Conservation (phyloP, 2,888 invertebrate species). For the Mesorhabditis sp. region DNA sequence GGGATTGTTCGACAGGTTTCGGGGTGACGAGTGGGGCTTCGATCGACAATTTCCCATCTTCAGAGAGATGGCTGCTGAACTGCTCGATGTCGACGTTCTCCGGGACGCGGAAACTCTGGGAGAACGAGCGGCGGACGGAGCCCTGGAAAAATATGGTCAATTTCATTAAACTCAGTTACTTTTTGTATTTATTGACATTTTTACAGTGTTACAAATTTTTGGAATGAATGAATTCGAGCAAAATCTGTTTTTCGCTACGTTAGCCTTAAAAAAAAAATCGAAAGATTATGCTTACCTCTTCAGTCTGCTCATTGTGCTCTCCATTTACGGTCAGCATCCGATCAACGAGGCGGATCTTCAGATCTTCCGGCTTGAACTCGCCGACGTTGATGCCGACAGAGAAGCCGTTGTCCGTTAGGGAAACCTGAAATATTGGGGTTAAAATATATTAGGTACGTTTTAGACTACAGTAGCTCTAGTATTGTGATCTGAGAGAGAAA, state of each 20-base stretch:
- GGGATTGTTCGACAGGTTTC: no score
- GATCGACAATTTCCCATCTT: slow-evolving; percentile 23
- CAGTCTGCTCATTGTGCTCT: slow-evolving; percentile 24
- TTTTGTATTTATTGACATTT: neutral
- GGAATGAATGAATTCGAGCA: no score
- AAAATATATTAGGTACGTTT: no score
- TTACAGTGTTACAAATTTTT: neutral
- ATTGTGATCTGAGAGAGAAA: no score
- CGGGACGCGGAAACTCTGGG: slow-evolving; percentile 25
- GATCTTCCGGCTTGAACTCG: slow-evolving; percentile 32
- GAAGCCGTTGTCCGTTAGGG: slow-evolving; percentile 16
- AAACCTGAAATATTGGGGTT: no score
- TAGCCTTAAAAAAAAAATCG: neutral
- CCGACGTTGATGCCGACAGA: slow-evolving; percentile 25
- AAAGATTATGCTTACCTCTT: slow-evolving; percentile 25
- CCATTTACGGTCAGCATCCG: slow-evolving; percentile 26
- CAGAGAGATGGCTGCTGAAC: slow-evolving; percentile 17
- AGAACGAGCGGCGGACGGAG: slow-evolving; percentile 23
- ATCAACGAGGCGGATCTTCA: slow-evolving; percentile 31
- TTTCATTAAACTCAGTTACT: neutral
- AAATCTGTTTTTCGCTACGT: neutral
- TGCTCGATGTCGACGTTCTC: slow-evolving; percentile 24
- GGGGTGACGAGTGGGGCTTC: slow-evolving; percentile 13
- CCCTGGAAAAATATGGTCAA: neutral
- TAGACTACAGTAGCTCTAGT: no score